Conservation (phyloP, 2,888 invertebrate genomes). For the Carterocephalus palaemon region DNA sequence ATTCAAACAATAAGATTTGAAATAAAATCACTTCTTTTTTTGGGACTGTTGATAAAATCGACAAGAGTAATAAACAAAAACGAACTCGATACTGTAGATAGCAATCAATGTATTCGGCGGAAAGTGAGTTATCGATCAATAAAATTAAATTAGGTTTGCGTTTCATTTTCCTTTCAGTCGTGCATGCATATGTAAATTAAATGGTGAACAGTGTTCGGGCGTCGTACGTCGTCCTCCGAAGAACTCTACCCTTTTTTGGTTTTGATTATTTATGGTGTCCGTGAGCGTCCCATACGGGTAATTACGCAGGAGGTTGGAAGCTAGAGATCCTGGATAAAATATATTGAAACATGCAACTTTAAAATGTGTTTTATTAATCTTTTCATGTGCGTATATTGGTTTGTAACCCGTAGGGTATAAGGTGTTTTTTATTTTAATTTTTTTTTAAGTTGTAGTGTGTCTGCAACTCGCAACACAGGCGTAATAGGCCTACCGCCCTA, state of each 20-base stretch:
- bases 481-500: no score
- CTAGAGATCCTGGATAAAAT: no score
- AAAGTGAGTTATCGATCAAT: slow-evolving; percentile 39
- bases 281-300: slow-evolving; percentile 32
- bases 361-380: no score
- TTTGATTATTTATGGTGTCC: slow-evolving; percentile 50
- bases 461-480: no score
- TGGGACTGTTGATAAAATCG: no score
- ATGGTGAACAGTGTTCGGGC: slow-evolving; percentile 51
- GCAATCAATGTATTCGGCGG: slow-evolving; percentile 30
- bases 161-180: slow-evolving; percentile 35
- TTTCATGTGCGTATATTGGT: no score
- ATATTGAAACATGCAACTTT: no score
- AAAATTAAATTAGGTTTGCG: slow-evolving; percentile 34
- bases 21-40: no score
- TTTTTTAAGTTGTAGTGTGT: no score
- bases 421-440: no score
- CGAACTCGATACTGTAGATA: slow-evolving; percentile 14
- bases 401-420: no score
- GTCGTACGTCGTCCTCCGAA: slow-evolving; percentile 38
- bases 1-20: no score
- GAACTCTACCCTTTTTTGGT: slow-evolving; percentile 45
- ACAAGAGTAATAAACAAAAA: slow-evolving; percentile 1
- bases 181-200: slow-evolving; percentile 49
- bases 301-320: slow-evolving; percentile 34